These are phyloP conservation scores for Coreoperca whiteheadi DNA, from an alignment of 2,113 vertebrate species.

Conservation along the genomic window DNA sequence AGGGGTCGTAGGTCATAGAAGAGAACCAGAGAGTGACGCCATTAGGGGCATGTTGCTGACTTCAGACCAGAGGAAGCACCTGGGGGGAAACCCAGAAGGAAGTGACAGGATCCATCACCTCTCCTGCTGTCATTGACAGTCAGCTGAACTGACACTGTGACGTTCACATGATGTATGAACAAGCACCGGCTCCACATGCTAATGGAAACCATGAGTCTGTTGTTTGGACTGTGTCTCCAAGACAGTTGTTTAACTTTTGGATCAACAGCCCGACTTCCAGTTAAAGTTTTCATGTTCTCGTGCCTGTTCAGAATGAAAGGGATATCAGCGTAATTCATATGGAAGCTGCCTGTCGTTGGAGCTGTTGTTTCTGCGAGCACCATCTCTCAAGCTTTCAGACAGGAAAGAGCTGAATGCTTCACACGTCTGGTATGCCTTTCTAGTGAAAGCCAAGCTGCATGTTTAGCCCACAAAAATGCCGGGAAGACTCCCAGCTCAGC, in stretches of 20 bases:
- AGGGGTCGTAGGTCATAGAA: conserved; percentile 40
- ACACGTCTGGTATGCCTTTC: conserved; percentile 81
- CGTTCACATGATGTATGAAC: conserved; percentile 12
- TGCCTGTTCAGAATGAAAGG: neutral
- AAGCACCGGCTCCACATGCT: neutral
- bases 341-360: conserved; percentile 14
- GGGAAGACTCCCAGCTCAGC: conserved; percentile 75
- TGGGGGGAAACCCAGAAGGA: conserved; percentile 66
- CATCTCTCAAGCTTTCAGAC: conserved; percentile 67
- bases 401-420: conserved; percentile 76
- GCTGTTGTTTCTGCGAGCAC: conserved; percentile 52
- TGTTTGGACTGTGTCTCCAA: neutral
- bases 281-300: neutral
- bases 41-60: conserved; percentile 48
- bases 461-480: conserved; percentile 80
- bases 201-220: neutral
- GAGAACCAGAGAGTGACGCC: conserved; percentile 57
- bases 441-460: conserved; percentile 76
- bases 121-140: conserved; percentile 29
- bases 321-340: conserved; percentile 1
- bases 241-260: neutral
- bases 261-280: neutral
- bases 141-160: conserved; percentile 26
- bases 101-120: conserved; percentile 43
- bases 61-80: conserved; percentile 79